A percentile compares a stretch with the other conserved stretches of the same genome.
These are phyloP conservation scores for Tenebrio molitor DNA, from an alignment of 1,140 invertebrate genomes.

Conservation along the genomic window DNA sequence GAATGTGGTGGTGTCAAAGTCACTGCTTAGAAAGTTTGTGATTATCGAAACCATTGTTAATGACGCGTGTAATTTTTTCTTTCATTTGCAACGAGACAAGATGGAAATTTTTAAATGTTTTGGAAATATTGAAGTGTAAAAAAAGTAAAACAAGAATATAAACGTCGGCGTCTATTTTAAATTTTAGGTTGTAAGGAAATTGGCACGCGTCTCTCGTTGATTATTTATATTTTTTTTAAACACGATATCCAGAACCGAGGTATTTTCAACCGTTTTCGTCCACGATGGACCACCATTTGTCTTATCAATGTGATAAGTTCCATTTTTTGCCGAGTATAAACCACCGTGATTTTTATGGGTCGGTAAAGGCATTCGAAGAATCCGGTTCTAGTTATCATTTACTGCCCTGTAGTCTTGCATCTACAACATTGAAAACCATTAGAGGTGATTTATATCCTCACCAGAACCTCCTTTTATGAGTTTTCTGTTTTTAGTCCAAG, in stretches of 20 bases:
- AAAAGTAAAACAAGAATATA: slow-evolving; percentile 14
- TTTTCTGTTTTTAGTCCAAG: too few species aligned
- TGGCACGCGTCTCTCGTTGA: slow-evolving; percentile 24
- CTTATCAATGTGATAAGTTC: background rate
- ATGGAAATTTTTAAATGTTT: background rate
- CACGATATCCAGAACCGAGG: background rate
- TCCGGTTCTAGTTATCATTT: slow-evolving; percentile 35
- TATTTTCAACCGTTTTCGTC: slow-evolving; percentile 5
- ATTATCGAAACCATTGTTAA: too few species aligned
- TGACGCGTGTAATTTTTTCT: too few species aligned
- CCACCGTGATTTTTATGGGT: too few species aligned
- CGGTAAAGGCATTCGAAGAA: slow-evolving; percentile 30
- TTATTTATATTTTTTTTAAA: slow-evolving; percentile 36
- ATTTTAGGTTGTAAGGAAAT: slow-evolving; percentile 32
- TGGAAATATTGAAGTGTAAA: background rate
- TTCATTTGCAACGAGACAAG: too few species aligned
- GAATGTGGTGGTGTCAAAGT: too few species aligned
- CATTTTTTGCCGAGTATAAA: too few species aligned
- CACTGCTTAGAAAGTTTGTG: too few species aligned
- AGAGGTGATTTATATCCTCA: slow-evolving; percentile 7
- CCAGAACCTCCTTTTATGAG: too few species aligned
- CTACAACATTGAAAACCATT: slow-evolving; percentile 13
- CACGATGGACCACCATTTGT: background rate
- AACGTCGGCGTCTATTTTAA: slow-evolving; percentile 29
- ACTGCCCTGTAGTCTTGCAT: slow-evolving; percentile 11